phyloP scores from a whole-genome alignment of 2,113 vertebrate genomes.

The Danionella cerebrum region DNA sequence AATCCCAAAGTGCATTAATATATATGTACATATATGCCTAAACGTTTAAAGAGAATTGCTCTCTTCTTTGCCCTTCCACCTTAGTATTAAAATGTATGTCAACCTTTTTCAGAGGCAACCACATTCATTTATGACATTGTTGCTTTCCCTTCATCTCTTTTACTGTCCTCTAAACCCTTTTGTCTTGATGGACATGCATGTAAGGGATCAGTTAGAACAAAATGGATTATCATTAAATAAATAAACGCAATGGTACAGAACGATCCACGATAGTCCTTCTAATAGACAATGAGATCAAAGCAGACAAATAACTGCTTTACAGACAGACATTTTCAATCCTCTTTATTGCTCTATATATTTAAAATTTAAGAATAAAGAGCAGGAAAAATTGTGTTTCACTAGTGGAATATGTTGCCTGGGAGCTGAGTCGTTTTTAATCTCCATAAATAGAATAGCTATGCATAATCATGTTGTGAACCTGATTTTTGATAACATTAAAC shows the following conservation, averaged over 20 bases:
- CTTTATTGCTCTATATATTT: too few relatives aligned
- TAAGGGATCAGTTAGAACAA: neutral
- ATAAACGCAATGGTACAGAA: neutral
- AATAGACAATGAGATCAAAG: neutral
- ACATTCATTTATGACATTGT: neutral
- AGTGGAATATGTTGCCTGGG: too few relatives aligned
- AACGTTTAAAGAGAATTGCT: too few relatives aligned
- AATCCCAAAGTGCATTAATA: too few relatives aligned
- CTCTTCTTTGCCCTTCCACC: too few relatives aligned
- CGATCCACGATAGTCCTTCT: neutral
- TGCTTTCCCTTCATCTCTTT: neutral
- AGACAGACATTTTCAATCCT: neutral
- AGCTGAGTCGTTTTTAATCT: too few relatives aligned
- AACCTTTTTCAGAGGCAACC: neutral
- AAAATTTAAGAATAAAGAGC: too few relatives aligned
- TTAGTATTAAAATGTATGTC: too few relatives aligned
- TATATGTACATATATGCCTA: neutral
- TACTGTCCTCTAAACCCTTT: neutral
- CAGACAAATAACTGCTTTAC: neutral
- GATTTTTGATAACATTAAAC: too few relatives aligned
- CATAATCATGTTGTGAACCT: too few relatives aligned
- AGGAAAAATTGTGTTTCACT: too few relatives aligned
- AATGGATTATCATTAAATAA: neutral
- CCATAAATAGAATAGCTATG: too few relatives aligned
- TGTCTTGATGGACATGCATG: neutral